phyloP scores from a whole-genome alignment of 2,888 invertebrate species.

The Euplagia quadripunctaria region DNA sequence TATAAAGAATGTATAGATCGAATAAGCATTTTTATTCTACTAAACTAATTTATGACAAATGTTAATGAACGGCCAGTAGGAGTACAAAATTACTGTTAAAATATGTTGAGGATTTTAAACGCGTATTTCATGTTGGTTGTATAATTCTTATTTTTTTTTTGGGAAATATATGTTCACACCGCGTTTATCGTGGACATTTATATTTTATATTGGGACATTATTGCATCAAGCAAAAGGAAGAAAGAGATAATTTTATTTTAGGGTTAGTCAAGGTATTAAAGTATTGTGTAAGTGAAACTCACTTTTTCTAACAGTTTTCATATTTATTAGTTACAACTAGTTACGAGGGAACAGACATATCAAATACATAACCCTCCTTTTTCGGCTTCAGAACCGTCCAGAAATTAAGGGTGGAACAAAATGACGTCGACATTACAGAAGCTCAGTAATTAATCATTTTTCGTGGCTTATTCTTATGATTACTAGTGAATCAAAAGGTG shows the following conservation, averaged over 20 bases:
- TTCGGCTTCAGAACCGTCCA: background rate
- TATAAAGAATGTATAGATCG: constrained; percentile 33
- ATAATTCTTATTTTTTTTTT: too few species aligned
- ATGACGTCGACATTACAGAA: background rate
- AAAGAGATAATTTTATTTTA: too few species aligned
- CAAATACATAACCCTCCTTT: background rate
- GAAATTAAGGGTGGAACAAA: background rate
- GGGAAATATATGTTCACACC: too few species aligned
- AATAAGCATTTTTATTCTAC: constrained; percentile 33
- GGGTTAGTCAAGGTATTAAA: too few species aligned
- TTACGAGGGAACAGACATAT: background rate
- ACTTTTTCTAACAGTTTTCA: background rate
- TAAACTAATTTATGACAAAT: constrained; percentile 25
- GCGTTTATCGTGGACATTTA: too few species aligned
- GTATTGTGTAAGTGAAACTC: background rate
- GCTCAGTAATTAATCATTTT: background rate
- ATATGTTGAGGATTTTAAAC: too few species aligned
- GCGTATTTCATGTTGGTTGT: too few species aligned
- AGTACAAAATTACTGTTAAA: background rate
- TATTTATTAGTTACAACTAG: background rate
- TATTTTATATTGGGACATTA: too few species aligned
- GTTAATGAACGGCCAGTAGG: constrained; percentile 31
- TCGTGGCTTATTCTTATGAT: background rate
- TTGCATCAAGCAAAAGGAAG: too few species aligned
- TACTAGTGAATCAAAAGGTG: background rate